Conservation (phyloP, 2,888 invertebrate genomes). For the Nephrotoma appendiculata region DNA sequence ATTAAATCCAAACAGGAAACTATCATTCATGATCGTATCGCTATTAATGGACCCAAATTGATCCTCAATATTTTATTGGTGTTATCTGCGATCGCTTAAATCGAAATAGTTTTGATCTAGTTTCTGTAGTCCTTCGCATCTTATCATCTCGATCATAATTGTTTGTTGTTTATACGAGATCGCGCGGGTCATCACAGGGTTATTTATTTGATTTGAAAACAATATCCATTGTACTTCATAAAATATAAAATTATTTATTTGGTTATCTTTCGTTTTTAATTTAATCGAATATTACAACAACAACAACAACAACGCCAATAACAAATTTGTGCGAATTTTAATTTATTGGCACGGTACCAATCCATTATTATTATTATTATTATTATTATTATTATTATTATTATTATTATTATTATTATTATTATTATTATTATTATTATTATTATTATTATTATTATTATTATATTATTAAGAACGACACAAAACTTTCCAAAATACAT, state of each 20-base stretch:
- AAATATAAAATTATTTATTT: not conserved
- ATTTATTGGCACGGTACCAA: not conserved
- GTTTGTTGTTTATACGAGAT: not conserved
- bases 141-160: not conserved
- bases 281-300: not conserved
- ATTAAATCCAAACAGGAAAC: not conserved
- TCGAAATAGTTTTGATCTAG: not conserved
- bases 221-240: not conserved
- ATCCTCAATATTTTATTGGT: not conserved
- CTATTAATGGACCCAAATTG: not conserved
- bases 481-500: not conserved
- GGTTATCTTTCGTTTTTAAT: not conserved
- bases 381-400: no score
- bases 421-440: no score
- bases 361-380: not conserved
- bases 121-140: not conserved
- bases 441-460: not conserved
- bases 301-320: not conserved
- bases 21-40: not conserved
- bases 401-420: no score
- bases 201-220: not conserved
- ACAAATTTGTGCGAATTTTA: not conserved
- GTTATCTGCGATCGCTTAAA: not conserved
- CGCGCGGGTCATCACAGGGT: not conserved
- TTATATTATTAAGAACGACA: not conserved